phyloP scores from a whole-genome alignment of 2,888 invertebrate species.

The Cremastinae sp. region DNA sequence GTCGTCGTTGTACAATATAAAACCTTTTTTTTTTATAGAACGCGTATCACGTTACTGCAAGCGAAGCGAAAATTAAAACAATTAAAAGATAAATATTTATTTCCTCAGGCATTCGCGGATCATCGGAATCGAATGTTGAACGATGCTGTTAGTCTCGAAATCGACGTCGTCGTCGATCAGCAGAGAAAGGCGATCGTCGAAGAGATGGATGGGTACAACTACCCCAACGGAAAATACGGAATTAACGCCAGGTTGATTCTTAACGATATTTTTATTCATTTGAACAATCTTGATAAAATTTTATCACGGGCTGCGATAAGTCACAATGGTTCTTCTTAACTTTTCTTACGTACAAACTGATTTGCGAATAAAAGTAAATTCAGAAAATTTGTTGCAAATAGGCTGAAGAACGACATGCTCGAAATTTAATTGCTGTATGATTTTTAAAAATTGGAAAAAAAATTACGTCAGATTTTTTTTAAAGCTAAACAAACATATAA shows the following conservation, averaged over 20 bases:
- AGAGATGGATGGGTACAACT: conserved; percentile 84
- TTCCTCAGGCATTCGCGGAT: conserved; percentile 63
- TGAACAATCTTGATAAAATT: neutral
- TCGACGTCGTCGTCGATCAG: conserved; percentile 83
- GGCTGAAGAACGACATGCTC: no score
- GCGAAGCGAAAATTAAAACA: neutral
- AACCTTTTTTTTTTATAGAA: neutral
- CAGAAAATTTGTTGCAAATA: no score
- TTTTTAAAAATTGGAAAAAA: no score
- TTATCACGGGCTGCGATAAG: neutral
- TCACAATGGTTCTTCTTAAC: no score
- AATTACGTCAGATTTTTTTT: no score
- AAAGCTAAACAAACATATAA: no score
- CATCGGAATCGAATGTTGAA: conserved; percentile 12
- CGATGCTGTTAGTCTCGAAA: conserved; percentile 78
- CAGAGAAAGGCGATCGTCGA: conserved; percentile 82
- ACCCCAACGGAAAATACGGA: conserved; percentile 83
- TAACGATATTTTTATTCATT: neutral
- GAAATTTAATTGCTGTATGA: no score
- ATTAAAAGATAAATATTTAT: neutral
- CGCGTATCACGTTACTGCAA: neutral
- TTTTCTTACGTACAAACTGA: no score
- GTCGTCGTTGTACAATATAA: no score
- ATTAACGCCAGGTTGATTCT: conserved; percentile 80
- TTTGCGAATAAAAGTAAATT: no score